Conservation (phyloP, 2,888 invertebrate species). For the Trisateles emortualis region DNA sequence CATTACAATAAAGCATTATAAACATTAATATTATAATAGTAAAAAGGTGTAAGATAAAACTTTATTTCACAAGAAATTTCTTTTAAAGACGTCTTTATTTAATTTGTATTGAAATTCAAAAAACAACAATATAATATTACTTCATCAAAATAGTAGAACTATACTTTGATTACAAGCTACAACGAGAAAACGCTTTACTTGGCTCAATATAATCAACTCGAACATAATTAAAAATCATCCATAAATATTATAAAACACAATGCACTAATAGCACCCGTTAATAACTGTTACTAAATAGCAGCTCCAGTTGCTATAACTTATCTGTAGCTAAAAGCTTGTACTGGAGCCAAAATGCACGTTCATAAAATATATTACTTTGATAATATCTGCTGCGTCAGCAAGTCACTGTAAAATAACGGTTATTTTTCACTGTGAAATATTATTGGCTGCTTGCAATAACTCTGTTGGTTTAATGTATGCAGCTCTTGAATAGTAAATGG, state of each 20-base stretch:
- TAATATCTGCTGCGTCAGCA: slow-evolving; percentile 27
- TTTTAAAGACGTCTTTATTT: too few relatives aligned
- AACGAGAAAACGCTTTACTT: too few relatives aligned
- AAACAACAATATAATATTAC: too few relatives aligned
- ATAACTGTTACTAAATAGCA: slow-evolving; percentile 26
- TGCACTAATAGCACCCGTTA: slow-evolving; percentile 15
- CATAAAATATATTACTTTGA: slow-evolving; percentile 22
- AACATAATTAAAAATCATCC: not conserved
- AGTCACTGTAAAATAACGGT: slow-evolving; percentile 17
- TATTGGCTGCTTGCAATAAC: slow-evolving; percentile 8
- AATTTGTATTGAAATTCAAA: too few relatives aligned
- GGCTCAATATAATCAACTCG: too few relatives aligned
- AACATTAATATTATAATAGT: too few relatives aligned
- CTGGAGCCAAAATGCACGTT: slow-evolving; percentile 13
- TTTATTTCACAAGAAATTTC: too few relatives aligned
- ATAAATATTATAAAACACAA: not conserved
- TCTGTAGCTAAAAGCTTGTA: slow-evolving; percentile 13
- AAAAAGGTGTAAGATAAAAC: too few relatives aligned
- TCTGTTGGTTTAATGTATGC: slow-evolving; percentile 3
- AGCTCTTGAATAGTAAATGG: slow-evolving; percentile 2
- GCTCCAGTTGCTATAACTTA: slow-evolving; percentile 23
- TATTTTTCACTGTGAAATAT: slow-evolving; percentile 17
- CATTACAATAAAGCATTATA: too few relatives aligned
- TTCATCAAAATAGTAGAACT: too few relatives aligned
- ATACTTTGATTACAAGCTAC: too few relatives aligned